Percentiles rank a stretch among this genome's conserved stretches.
Conservation (phyloP, 2,888 invertebrate species). For the Entomobrya multifasciata region DNA sequence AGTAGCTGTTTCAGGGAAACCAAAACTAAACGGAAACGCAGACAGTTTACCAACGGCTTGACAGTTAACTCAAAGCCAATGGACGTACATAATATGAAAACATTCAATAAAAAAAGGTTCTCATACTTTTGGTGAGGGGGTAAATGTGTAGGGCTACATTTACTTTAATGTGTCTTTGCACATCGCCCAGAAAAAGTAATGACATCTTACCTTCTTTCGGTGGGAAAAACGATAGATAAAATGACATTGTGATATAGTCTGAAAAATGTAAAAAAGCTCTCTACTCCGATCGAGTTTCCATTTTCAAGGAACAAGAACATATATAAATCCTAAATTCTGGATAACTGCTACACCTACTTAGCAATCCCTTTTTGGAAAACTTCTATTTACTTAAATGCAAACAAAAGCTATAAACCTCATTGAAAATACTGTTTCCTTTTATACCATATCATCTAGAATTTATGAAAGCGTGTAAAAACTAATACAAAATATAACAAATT, state of each 20-base stretch:
- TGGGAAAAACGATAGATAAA: not conserved
- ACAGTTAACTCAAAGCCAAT: constrained; percentile 70
- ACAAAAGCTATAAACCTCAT: too few species aligned
- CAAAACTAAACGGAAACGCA: constrained; percentile 64
- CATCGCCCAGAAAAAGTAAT: constrained; percentile 18
- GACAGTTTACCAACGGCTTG: constrained; percentile 67
- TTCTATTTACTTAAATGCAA: too few species aligned
- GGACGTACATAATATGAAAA: constrained; percentile 61
- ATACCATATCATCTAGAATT: constrained; percentile 9
- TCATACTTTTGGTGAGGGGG: not conserved
- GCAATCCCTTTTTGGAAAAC: too few species aligned
- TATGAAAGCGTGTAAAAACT: constrained; percentile 19
- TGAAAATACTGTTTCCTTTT: not conserved
- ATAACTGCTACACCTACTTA: too few species aligned
- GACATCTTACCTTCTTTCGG: constrained; percentile 1
- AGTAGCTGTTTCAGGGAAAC: constrained; percentile 40
- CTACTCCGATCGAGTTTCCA: too few species aligned
- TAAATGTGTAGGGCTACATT: constrained; percentile 47
- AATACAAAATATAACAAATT: constrained; percentile 28
- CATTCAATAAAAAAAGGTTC: constrained; percentile 59
- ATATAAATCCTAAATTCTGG: too few species aligned
- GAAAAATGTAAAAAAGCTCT: too few species aligned
- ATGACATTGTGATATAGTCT: too few species aligned
- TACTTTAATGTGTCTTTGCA: constrained; percentile 33
- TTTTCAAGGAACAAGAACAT: too few species aligned